Percentiles rank a stretch among this genome's conserved stretches.
phyloP scores from a whole-genome alignment of 1,140 invertebrate species.

The Zaprionus inermis region DNA sequence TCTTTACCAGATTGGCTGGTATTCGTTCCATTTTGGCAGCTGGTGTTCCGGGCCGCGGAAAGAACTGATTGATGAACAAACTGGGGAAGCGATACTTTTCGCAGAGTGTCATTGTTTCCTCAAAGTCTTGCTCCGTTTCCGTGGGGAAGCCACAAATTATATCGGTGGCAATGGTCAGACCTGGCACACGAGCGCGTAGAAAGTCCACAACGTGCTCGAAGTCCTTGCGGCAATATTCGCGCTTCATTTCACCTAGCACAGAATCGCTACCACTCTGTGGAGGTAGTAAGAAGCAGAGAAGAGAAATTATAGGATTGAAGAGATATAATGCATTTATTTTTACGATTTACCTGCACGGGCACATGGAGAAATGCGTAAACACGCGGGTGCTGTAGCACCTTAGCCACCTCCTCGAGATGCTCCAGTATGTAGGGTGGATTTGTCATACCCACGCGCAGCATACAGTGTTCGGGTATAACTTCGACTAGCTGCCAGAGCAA shows the following conservation, averaged over 20 bases:
- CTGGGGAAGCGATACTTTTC: slow-evolving; percentile 95
- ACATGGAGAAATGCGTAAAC: slow-evolving; percentile 99
- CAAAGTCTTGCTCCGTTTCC: slow-evolving; percentile 96
- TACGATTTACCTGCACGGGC: slow-evolving; percentile 90
- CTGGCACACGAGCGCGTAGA: slow-evolving; percentile 88
- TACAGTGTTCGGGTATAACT: slow-evolving; percentile 95
- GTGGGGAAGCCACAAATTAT: slow-evolving; percentile 99
- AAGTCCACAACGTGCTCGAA: slow-evolving; percentile 96
- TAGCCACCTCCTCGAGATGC: slow-evolving; percentile 95
- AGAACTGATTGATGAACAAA: slow-evolving; percentile 99
- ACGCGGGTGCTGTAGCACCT: slow-evolving; percentile 93
- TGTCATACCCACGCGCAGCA: slow-evolving; percentile 97
- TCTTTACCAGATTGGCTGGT: slow-evolving; percentile 94
- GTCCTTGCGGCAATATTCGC: slow-evolving; percentile 95
- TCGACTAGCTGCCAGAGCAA: slow-evolving; percentile 94
- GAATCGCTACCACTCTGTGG: slow-evolving; percentile 93
- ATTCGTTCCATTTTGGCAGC: slow-evolving; percentile 94
- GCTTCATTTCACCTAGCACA: slow-evolving; percentile 97
- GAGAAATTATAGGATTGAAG: not conserved
- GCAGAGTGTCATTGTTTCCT: slow-evolving; percentile 94
- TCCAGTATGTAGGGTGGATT: slow-evolving; percentile 99
- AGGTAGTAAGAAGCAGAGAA: not conserved
- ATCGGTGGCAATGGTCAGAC: slow-evolving; percentile 98
- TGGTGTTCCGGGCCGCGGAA: slow-evolving; percentile 96
- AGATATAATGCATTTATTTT: not conserved